phyloP scores from a whole-genome alignment of 1,140 invertebrate species.

The Drosophila pandora region DNA sequence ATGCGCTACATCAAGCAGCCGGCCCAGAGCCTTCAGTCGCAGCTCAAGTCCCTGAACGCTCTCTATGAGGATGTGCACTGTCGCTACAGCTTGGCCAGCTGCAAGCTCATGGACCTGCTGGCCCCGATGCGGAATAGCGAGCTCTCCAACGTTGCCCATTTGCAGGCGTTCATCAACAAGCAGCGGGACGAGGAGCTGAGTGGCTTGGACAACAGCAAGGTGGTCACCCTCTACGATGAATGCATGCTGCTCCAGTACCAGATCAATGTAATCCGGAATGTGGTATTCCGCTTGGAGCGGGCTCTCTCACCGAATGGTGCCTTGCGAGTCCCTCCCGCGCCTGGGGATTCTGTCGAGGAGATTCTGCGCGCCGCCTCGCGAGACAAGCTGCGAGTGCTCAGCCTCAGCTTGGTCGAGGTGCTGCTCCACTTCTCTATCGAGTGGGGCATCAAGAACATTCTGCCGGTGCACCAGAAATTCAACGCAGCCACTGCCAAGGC shows the following conservation, averaged over 20 bases:
- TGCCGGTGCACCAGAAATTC: constrained; percentile 85
- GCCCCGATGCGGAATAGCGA: constrained; percentile 90
- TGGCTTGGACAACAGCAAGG: constrained; percentile 87
- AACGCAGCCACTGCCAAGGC: constrained; percentile 87
- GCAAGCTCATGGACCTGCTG: constrained; percentile 90
- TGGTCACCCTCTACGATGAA: constrained; percentile 92
- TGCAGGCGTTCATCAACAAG: constrained; percentile 91
- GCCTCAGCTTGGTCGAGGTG: constrained; percentile 92
- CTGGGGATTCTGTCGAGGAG: constrained; percentile 39
- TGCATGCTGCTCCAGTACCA: constrained; percentile 92
- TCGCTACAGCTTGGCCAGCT: constrained; percentile 92
- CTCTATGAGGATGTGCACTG: constrained; percentile 92
- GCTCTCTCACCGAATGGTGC: constrained; percentile 33
- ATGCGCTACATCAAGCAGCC: constrained; percentile 68
- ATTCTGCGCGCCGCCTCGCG: constrained; percentile 87
- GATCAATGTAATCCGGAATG: constrained; percentile 89
- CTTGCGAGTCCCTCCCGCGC: not conserved
- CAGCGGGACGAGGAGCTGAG: constrained; percentile 86
- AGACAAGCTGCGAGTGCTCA: constrained; percentile 91
- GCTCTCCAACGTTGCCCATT: constrained; percentile 90
- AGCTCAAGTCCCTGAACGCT: constrained; percentile 82
- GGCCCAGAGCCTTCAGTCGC: constrained; percentile 55
- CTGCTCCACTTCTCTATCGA: constrained; percentile 89
- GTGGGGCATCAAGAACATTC: constrained; percentile 85
- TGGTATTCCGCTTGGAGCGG: constrained; percentile 88